Base-by-base conservation (phyloP, 2,113 vertebrate genomes). In the Psittacara wagleri region DNA sequence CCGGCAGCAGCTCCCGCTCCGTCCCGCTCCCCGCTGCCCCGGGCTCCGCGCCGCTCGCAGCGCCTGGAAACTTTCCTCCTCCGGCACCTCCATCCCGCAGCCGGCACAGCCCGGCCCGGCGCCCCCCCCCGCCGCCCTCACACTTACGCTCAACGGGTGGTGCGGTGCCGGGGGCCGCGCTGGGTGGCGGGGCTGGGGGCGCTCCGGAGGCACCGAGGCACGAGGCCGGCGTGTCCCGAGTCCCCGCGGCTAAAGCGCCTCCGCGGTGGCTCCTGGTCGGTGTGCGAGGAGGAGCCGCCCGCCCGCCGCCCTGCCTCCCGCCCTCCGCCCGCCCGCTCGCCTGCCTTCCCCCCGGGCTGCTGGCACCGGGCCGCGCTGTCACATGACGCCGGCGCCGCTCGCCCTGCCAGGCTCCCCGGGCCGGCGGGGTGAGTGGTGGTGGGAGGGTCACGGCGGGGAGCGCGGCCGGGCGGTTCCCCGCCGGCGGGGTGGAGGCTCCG, bases 381-480 rank as follows among this genome's bases (percentile, higher is more conserved):
- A 95, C 95, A 55, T 93, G 88, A 94, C 94, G 96, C 95, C 92
- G 82, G 96, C 86, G 92, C 92, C 80, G 75, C 84, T 90, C 89
- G 62, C 97, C 97, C 94, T 95, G 97, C 95, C 92, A 88, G 78
- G 95, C 94, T 95, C 86, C 91, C 91, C 73, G 13, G 95, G 94
- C 93, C 44, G 95, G 85, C 91, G 77, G 78, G 88, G 85, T 92
- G 85, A 90, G 95, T 49, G 96, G 95, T 78, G 96, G 95, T 92
- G 95, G 95, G 80, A 96, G 94, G 94, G 95, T 93, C 93, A 92
- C 41, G 92, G 95, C 86, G 95, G 94, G 78, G 94, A 95, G 96
- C 86, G 90, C 35, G 95, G 97, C 91, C 83, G 94, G 93, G 93
- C 85, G 85, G 85, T 41, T 82, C 97, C 97, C 97, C 82, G 92